Evolutionary conservation across 2,113 vertebrate species (phyloP).

Genomic region (Hiodon tergisus): DNA sequence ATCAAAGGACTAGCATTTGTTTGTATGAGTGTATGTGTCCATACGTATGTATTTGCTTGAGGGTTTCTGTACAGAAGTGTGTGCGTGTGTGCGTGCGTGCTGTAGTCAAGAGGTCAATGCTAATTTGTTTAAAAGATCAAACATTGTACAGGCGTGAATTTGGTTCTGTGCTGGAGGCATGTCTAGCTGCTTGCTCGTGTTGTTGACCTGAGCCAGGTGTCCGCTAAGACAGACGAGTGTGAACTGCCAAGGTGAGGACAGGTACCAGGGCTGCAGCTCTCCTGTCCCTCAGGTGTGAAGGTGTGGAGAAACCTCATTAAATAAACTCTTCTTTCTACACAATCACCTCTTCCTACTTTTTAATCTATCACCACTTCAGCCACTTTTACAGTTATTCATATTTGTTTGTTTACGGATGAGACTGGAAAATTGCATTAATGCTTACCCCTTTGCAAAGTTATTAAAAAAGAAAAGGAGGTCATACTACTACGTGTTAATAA

Average conservation of each 20-base stretch:
- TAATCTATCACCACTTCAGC: constrained; percentile 18
- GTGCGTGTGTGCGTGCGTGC: not conserved
- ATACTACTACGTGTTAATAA: too few species aligned
- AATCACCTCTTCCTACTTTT: constrained; percentile 24
- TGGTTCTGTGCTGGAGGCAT: constrained; percentile 14
- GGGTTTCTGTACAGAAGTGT: not conserved
- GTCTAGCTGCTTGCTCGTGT: constrained; percentile 21
- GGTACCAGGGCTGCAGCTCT: constrained; percentile 2
- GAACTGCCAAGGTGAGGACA: not conserved
- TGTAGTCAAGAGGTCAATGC: not conserved
- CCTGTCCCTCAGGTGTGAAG: constrained; percentile 9
- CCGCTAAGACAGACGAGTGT: not conserved
- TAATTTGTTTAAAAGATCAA: constrained; percentile 13
- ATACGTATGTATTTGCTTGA: not conserved
- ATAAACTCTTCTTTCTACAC: constrained; percentile 28
- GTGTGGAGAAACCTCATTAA: constrained; percentile 11
- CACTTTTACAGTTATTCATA: constrained; percentile 29
- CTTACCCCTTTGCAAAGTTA: not conserved
- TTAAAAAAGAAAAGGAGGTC: not conserved
- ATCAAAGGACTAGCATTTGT: not conserved
- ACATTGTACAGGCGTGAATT: constrained; percentile 2
- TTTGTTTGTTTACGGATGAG: constrained; percentile 13
- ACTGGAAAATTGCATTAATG: constrained; percentile 31
- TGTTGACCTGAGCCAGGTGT: constrained; percentile 39
- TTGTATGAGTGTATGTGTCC: not conserved